phyloP scores from a whole-genome alignment of 2,888 invertebrate genomes.

The Julus scandinavius region DNA sequence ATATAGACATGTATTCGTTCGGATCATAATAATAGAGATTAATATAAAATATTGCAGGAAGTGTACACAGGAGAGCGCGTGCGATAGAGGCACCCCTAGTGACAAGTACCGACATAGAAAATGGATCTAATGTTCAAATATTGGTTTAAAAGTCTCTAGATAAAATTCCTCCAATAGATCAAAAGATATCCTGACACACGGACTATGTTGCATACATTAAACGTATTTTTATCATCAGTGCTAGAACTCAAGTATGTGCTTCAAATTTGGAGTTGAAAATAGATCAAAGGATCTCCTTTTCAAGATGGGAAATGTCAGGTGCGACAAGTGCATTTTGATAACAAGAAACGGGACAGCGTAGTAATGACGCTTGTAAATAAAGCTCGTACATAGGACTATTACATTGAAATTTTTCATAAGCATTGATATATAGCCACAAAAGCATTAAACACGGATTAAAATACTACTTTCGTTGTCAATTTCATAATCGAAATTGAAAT shows the following conservation, averaged over 20 bases:
- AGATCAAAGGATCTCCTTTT: constrained; percentile 46
- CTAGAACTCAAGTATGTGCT: constrained; percentile 18
- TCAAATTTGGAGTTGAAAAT: constrained; percentile 36
- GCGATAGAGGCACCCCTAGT: neutral
- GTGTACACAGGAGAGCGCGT: neutral
- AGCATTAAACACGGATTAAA: neutral
- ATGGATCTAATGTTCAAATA: constrained; percentile 50
- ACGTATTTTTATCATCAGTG: neutral
- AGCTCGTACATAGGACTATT: neutral
- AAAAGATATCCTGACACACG: constrained; percentile 38
- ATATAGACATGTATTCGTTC: neutral
- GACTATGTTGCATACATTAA: constrained; percentile 2
- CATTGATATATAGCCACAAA: neutral
- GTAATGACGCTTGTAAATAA: neutral
- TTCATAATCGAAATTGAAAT: neutral
- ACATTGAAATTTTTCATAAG: neutral
- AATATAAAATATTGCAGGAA: neutral
- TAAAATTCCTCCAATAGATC: neutral
- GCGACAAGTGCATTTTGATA: constrained; percentile 28
- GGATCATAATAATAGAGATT: constrained; percentile 3
- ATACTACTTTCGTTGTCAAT: neutral
- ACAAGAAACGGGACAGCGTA: neutral
- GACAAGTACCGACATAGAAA: constrained; percentile 4
- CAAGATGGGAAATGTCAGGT: constrained; percentile 51
- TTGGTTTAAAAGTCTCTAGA: constrained; percentile 47